phyloP scores from a whole-genome alignment of 2,797 vertebrate species.

The Discoglossus pictus region DNA sequence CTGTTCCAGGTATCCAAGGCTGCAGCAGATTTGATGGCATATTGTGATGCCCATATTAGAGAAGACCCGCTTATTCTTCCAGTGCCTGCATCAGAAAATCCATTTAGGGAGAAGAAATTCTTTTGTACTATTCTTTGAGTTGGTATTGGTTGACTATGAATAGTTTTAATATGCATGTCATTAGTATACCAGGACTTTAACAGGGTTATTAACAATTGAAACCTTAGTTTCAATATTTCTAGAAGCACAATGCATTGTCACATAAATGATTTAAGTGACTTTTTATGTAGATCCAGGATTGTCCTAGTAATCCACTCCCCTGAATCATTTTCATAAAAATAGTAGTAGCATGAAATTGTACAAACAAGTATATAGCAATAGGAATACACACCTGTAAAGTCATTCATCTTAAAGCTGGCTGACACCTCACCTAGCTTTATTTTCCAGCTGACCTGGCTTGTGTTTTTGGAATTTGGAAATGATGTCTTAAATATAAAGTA shows the following conservation, averaged over 20 bases:
- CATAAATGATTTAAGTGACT: slow-evolving; percentile 3
- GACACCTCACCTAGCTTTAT: no score
- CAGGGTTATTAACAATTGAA: slow-evolving; percentile 43
- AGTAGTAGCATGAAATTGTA: slow-evolving; percentile 17
- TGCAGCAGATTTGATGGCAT: slow-evolving; percentile 94
- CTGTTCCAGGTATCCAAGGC: slow-evolving; percentile 90
- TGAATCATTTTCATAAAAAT: slow-evolving; percentile 4
- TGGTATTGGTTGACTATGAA: slow-evolving; percentile 31
- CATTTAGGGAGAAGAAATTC: slow-evolving; percentile 98
- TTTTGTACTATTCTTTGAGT: slow-evolving; percentile 96
- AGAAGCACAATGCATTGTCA: slow-evolving; percentile 47
- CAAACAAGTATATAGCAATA: slow-evolving; percentile 20
- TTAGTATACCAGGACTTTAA: slow-evolving; percentile 34
- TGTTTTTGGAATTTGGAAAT: no score
- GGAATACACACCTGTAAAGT: no score
- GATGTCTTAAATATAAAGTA: no score
- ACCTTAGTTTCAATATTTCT: slow-evolving; percentile 50
- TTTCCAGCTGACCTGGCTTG: no score
- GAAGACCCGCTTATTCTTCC: slow-evolving; percentile 96
- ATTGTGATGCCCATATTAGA: slow-evolving; percentile 92
- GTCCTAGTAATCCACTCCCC: background rate
- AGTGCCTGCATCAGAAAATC: slow-evolving; percentile 96
- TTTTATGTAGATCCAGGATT: slow-evolving; percentile 3
- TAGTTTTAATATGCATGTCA: slow-evolving; percentile 63
- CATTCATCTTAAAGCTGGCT: no score